These are phyloP conservation scores for Acholoe squamosa DNA, from an alignment of 2,888 invertebrate genomes.

Conservation along the genomic window DNA sequence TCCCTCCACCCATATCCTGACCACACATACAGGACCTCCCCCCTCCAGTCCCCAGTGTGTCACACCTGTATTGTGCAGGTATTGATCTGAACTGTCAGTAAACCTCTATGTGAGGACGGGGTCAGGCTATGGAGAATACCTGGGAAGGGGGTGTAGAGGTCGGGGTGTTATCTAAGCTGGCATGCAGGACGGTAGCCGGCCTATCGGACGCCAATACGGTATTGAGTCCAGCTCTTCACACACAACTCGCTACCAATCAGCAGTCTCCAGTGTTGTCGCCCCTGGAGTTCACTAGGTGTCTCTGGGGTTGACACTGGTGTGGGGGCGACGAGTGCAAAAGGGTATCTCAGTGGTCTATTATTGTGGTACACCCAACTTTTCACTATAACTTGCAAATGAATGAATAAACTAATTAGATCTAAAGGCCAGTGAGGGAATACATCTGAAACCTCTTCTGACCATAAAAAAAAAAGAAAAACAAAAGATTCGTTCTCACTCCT, in stretches of 20 bases:
- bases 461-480: too few relatives aligned
- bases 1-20: too few relatives aligned
- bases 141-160: background rate
- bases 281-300: background rate
- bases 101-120: too few relatives aligned
- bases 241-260: background rate
- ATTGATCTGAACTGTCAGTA: too few relatives aligned
- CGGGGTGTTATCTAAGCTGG: background rate
- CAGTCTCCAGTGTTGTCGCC: background rate
- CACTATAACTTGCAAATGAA: too few relatives aligned
- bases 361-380: too few relatives aligned
- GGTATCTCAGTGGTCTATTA: background rate
- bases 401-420: too few relatives aligned
- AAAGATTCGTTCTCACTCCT: too few relatives aligned
- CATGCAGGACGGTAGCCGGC: background rate
- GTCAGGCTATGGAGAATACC: background rate
- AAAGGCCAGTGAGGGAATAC: too few relatives aligned
- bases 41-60: background rate
- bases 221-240: background rate
- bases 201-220: background rate
- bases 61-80: slow-evolving; percentile 1
- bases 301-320: background rate
- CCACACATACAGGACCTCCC: too few relatives aligned
- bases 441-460: too few relatives aligned
- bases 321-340: background rate